These are phyloP conservation scores for Deroptyus accipitrinus DNA, from an alignment of 2,113 vertebrate species.

Conservation along the genomic window DNA sequence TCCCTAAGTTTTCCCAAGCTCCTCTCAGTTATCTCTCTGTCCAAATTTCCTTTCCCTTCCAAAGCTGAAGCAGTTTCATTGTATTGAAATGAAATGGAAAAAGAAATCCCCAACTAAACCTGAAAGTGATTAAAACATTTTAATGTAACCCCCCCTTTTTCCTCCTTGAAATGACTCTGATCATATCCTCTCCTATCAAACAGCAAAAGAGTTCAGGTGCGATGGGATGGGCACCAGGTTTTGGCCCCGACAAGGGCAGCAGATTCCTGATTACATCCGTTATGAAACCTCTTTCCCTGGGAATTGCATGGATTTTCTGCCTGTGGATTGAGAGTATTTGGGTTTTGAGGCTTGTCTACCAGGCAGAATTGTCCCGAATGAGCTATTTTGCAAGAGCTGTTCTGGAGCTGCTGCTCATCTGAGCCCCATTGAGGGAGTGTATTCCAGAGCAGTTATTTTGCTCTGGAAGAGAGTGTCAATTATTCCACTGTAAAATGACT, in stretches of 20 bases:
- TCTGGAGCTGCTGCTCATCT: neutral
- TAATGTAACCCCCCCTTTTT: neutral
- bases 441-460: neutral
- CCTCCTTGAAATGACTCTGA: neutral
- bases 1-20: neutral
- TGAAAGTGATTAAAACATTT: neutral
- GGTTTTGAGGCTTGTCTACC: neutral
- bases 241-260: neutral
- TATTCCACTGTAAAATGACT: neutral
- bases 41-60: neutral
- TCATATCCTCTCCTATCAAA: neutral
- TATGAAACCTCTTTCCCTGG: neutral
- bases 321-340: neutral
- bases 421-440: neutral
- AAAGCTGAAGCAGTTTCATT: neutral
- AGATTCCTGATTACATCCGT: neutral
- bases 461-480: neutral
- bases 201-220: neutral
- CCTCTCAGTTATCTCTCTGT: neutral
- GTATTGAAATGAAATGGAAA: neutral
- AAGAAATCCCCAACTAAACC: neutral
- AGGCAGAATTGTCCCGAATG: neutral
- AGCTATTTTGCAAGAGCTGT: neutral
- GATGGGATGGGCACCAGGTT: neutral
- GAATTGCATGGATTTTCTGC: neutral